Evolutionary conservation across 2,797 vertebrate species (phyloP), one percentile per base, ranked within the genome.

Genomic region (Poecilia gillii): DNA sequence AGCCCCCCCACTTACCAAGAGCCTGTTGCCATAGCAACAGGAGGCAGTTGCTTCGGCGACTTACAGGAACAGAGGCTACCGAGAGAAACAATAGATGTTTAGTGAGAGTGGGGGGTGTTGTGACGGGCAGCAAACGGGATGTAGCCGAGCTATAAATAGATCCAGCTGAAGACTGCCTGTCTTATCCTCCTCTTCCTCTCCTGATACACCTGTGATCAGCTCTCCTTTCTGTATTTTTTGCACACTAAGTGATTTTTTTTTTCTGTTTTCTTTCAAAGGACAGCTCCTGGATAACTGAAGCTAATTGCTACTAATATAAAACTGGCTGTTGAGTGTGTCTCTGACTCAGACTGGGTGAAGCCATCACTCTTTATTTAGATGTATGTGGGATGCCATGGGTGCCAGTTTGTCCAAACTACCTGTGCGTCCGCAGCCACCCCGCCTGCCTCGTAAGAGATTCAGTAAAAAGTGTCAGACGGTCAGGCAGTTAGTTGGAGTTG

Each of bases 31-130:
- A 94, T 93, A 93, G 95, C 91, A 93, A 94, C 91, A 90, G 88
- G 92, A 95, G 88, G 93, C 81, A 76, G 96, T 97, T 97, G 96
- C 96, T 96, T 91, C 93, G 94, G 96, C 92, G 92, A 92, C 93
- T 90, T 93, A 86, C 81, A 83, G 89, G 90, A 92, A 94, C 81
- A 88, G 81, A 91, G 90, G 89, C 89, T 92, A 87, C 81, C 81
- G 78, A 86, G 91, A 93, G 93, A 91, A 96, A 95, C 81, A 90
- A 92, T 92, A 85, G 87, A 78, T 92, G 88, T 87, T 91, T 90
- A 90, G 88, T 43, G 36, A 77, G 31, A 86, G 85, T 85, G 66
- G 86, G 62, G 79, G 85, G 73, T 78, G 90, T 91, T 74, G 76
- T 88, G 81, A 76, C 81, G 72, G 87, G 86, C 84, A 74, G 76